Percentiles rank a stretch among this genome's conserved stretches.
Evolutionary conservation across 1,140 invertebrate genomes (phyloP).

Genomic region (Temnothorax longispinosus): DNA sequence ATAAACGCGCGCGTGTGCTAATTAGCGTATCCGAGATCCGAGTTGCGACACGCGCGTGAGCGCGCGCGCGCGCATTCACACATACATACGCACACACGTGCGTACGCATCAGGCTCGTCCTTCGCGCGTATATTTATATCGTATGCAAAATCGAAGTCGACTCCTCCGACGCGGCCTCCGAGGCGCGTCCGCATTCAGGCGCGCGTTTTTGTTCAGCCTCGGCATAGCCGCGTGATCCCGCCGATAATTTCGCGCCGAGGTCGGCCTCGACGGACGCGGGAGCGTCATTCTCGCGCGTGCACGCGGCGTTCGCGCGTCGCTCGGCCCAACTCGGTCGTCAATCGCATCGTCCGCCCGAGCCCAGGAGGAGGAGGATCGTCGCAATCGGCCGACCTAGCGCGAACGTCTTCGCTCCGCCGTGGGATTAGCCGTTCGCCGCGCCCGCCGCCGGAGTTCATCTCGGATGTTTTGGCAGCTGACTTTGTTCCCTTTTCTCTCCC

Average conservation of each 20-base stretch:
- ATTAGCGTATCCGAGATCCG: neutral
- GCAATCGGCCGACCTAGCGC: conserved; percentile 47
- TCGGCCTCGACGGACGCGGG: too few relatives aligned
- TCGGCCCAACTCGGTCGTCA: neutral
- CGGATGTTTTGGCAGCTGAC: conserved; percentile 78
- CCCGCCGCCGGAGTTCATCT: conserved; percentile 73
- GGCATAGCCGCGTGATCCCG: too few relatives aligned
- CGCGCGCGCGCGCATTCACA: neutral
- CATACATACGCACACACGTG: neutral
- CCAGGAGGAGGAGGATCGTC: neutral
- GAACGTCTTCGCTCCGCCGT: conserved; percentile 64
- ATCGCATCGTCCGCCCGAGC: conserved; percentile 24
- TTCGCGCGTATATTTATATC: conserved; percentile 57
- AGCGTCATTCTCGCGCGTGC: neutral
- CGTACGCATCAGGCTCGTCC: neutral
- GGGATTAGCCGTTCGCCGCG: conserved; percentile 55
- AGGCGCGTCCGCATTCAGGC: neutral
- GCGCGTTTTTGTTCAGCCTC: neutral
- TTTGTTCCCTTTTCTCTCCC: conserved; percentile 54
- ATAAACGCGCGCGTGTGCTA: conserved; percentile 32
- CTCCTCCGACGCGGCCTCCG: neutral
- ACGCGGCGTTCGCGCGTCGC: too few relatives aligned
- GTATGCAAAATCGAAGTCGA: neutral
- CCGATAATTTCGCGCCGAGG: neutral
- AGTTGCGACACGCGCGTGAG: conserved; percentile 13